Conservation (phyloP, 2,113 vertebrate genomes). For the Lamprologus callipterus region DNA sequence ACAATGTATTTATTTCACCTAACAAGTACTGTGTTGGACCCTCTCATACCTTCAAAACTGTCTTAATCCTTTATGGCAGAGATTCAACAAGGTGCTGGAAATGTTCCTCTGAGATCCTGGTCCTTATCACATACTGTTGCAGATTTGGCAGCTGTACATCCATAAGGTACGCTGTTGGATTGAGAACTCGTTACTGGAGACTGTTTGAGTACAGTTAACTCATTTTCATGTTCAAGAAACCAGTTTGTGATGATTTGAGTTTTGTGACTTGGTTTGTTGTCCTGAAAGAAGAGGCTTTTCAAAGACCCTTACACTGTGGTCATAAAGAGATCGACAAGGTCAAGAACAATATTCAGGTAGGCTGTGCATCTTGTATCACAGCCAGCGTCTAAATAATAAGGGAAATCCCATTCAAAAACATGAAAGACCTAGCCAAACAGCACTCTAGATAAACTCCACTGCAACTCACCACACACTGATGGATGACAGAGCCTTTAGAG, state of each 20-base stretch:
- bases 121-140: background rate
- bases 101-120: background rate
- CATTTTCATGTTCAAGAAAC: background rate
- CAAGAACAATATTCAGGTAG: background rate
- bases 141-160: background rate
- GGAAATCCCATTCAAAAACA: background rate
- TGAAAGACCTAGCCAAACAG: background rate
- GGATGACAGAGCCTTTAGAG: conserved; percentile 2
- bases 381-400: background rate
- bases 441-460: background rate
- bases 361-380: background rate
- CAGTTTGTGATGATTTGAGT: rapidly evolving
- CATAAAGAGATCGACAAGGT: background rate
- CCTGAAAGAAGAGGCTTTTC: background rate
- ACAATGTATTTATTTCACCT: background rate
- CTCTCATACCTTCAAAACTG: background rate
- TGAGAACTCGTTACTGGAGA: rapidly evolving
- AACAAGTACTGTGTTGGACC: rapidly evolving
- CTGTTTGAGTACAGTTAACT: rapidly evolving
- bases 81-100: background rate
- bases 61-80: background rate
- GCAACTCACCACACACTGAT: background rate
- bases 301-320: background rate
- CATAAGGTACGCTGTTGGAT: background rate
- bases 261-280: background rate